These are phyloP conservation scores for Dynastes tityus DNA, from an alignment of 2,888 invertebrate genomes.

Conservation along the genomic window DNA sequence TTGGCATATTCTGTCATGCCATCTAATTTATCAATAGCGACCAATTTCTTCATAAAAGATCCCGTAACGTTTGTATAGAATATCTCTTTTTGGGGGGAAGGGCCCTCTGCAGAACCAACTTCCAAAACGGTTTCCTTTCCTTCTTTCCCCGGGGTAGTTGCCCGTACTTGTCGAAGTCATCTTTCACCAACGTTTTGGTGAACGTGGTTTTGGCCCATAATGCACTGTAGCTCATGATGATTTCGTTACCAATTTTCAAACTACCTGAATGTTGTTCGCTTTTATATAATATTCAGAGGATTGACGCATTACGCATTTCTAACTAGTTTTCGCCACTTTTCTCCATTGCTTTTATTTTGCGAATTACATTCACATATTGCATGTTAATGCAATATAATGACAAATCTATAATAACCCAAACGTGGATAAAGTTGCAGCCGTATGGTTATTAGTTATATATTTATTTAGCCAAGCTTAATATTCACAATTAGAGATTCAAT, in stretches of 20 bases:
- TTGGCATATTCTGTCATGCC: background rate
- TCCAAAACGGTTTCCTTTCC: constrained; percentile 5
- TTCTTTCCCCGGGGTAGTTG: background rate
- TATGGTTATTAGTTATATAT: no score
- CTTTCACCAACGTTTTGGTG: background rate
- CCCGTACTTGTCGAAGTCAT: background rate
- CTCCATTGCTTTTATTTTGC: no score
- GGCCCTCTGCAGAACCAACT: constrained; percentile 26
- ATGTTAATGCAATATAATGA: no score
- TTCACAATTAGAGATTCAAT: no score
- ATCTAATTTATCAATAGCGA: constrained; percentile 17
- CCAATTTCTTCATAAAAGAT: constrained; percentile 1
- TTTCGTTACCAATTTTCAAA: background rate
- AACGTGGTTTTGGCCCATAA: background rate
- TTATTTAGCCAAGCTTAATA: no score
- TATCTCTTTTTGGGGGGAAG: no score
- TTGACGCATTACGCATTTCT: no score
- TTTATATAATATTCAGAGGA: no score
- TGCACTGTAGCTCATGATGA: background rate
- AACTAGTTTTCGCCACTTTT: no score
- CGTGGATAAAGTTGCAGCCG: no score
- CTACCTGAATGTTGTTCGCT: background rate
- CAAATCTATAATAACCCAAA: no score
- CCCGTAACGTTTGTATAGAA: background rate
- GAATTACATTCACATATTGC: no score